These are phyloP conservation scores for Octodonta nipae DNA, from an alignment of 2,888 invertebrate genomes.

Conservation along the genomic window DNA sequence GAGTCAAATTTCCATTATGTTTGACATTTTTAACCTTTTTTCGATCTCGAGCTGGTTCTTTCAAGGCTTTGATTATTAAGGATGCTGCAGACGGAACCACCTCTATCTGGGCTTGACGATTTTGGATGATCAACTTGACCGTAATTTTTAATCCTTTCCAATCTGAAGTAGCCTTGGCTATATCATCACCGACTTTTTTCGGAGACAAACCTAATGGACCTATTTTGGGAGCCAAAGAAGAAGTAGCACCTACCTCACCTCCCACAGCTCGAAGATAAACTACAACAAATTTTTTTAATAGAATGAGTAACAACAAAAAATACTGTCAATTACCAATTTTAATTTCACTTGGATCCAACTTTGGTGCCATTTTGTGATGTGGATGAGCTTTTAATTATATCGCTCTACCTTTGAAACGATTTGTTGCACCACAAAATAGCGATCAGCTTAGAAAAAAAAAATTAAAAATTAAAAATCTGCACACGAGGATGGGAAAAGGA, in stretches of 20 bases:
- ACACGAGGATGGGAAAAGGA: too few species aligned
- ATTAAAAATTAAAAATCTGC: too few species aligned
- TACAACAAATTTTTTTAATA: constrained; percentile 36
- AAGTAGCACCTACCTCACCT: constrained; percentile 98
- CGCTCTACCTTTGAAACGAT: too few species aligned
- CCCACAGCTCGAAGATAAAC: constrained; percentile 95
- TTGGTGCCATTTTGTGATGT: constrained; percentile 65
- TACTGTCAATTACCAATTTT: constrained; percentile 97
- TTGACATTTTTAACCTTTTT: neutral
- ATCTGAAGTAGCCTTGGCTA: too few species aligned
- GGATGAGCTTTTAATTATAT: too few species aligned
- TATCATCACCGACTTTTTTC: constrained; percentile 99
- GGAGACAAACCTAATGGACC: constrained; percentile 99
- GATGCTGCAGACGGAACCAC: neutral
- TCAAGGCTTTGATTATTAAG: neutral
- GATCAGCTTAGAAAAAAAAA: too few species aligned
- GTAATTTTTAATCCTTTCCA: too few species aligned
- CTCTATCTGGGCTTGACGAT: neutral
- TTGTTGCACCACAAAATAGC: too few species aligned
- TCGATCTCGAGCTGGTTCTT: neutral
- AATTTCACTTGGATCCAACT: constrained; percentile 96
- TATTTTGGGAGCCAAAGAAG: constrained; percentile 96
- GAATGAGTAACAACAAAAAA: constrained; percentile 33
- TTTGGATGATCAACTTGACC: neutral
- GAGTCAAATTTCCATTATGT: neutral